These are phyloP conservation scores for Cyprinodon brontotheroides DNA, from an alignment of 2,113 vertebrate genomes.

Conservation along the genomic window DNA sequence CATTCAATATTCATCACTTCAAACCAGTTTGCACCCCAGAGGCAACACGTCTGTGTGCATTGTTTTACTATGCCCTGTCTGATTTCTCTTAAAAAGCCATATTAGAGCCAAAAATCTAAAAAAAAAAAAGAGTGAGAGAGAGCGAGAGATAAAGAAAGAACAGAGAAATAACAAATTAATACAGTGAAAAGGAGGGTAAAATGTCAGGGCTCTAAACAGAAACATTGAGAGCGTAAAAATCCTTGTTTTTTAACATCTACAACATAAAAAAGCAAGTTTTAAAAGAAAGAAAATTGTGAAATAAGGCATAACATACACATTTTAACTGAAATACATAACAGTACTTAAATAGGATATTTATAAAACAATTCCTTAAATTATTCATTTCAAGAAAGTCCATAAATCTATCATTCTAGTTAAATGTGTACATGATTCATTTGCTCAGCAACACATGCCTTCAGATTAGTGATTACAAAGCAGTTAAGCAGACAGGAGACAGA, in stretches of 20 bases:
- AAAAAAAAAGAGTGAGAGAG: neutral
- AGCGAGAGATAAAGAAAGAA: neutral
- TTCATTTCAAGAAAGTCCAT: neutral
- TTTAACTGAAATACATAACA: neutral
- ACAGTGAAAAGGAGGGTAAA: neutral
- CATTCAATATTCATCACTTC: too few relatives aligned
- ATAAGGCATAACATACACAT: neutral
- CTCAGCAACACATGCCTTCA: neutral
- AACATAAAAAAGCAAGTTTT: neutral
- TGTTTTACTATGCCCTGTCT: neutral
- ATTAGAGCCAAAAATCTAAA: neutral
- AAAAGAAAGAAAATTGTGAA: neutral
- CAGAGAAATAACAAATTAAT: neutral
- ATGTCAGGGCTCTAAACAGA: neutral
- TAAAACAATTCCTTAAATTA: neutral
- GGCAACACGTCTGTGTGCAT: too few relatives aligned
- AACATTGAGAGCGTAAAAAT: neutral
- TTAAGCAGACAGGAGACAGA: neutral
- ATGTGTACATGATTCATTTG: neutral
- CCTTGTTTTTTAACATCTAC: neutral
- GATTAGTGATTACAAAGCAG: constrained; percentile 7
- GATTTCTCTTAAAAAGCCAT: neutral
- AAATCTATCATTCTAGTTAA: neutral
- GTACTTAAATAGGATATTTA: neutral
- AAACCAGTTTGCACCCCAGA: neutral